Conservation (phyloP, 2,888 invertebrate genomes). For the Atrina japonica region DNA sequence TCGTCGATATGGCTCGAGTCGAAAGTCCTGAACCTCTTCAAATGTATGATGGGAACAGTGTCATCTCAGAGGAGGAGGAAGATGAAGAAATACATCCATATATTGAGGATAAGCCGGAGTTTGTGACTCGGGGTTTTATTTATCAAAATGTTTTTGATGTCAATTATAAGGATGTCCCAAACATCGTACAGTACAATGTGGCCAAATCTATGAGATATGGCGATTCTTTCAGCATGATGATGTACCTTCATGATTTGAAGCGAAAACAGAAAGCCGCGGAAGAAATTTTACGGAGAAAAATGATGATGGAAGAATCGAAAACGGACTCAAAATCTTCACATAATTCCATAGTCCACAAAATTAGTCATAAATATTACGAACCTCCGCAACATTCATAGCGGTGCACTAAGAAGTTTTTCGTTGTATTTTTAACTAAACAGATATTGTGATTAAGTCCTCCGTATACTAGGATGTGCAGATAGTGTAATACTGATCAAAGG, state of each 20-base stretch:
- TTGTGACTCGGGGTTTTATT: conserved; percentile 16
- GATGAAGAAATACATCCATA: not conserved
- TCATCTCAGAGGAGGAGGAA: conserved; percentile 17
- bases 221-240: conserved; percentile 28
- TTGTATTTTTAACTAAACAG: too few relatives aligned
- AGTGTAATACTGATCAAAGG: too few relatives aligned
- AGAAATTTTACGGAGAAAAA: conserved; percentile 19
- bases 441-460: too few relatives aligned
- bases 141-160: conserved; percentile 27
- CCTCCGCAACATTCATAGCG: too few relatives aligned
- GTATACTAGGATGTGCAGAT: too few relatives aligned
- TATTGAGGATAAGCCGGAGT: conserved; percentile 16
- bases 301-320: conserved; percentile 23
- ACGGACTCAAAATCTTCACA: conserved; percentile 15
- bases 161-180: conserved; percentile 11
- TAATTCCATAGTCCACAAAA: conserved; percentile 12
- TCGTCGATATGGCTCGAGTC: too few relatives aligned
- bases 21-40: too few relatives aligned
- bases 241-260: conserved; percentile 28
- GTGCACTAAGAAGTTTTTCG: too few relatives aligned
- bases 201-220: conserved; percentile 27
- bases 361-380: conserved; percentile 28
- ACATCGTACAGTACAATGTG: conserved; percentile 21
- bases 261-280: conserved; percentile 27
- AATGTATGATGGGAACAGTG: too few relatives aligned